phyloP scores from a whole-genome alignment of 2,888 invertebrate species.

The Beris morrisii region DNA sequence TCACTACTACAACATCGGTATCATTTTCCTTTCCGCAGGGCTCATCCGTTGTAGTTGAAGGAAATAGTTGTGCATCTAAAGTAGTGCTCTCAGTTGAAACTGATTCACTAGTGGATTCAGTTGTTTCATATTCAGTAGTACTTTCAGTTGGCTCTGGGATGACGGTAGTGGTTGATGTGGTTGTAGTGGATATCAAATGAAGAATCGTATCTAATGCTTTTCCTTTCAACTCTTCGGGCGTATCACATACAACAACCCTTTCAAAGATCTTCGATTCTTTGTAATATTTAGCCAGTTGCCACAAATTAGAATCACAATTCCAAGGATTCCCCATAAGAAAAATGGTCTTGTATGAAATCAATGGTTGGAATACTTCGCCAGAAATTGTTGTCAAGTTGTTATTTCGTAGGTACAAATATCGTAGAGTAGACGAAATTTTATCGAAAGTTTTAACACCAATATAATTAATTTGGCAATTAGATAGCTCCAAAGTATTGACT shows the following conservation, averaged over 20 bases:
- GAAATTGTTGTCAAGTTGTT: neutral
- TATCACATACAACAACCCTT: neutral
- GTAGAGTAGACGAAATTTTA: neutral
- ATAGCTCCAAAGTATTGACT: neutral
- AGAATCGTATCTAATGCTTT: neutral
- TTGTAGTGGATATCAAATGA: neutral
- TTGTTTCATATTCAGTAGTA: neutral
- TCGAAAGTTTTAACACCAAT: neutral
- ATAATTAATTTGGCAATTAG: neutral
- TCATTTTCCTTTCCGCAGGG: neutral
- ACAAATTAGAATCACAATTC: conserved; percentile 13
- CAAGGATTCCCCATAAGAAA: conserved; percentile 34
- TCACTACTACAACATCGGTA: neutral
- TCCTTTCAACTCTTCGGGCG: conserved; percentile 2
- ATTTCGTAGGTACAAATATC: neutral
- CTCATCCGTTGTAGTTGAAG: conserved; percentile 35
- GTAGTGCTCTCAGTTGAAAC: neutral
- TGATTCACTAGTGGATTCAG: conserved; percentile 22
- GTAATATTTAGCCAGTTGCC: neutral
- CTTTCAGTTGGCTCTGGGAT: conserved; percentile 38
- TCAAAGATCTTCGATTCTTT: conserved; percentile 6
- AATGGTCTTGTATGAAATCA: conserved; percentile 37
- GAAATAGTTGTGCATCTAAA: conserved; percentile 43
- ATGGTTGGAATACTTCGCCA: neutral
- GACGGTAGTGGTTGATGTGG: conserved; percentile 37